Evolutionary conservation across 2,797 vertebrate species (phyloP).

Genomic region (Eospalax fontanierii): DNA sequence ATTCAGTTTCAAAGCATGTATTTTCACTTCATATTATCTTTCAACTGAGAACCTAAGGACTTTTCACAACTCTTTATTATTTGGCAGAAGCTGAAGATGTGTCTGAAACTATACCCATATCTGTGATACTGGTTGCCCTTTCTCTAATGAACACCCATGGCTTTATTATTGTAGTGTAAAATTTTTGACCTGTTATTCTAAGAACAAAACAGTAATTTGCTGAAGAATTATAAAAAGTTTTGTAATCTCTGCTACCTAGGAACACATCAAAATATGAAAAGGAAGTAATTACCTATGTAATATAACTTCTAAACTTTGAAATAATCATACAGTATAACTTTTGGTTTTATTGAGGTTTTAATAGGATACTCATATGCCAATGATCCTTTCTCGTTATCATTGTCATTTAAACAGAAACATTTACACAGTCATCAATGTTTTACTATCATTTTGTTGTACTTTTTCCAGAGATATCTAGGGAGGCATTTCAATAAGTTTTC

Average conservation of each 20-base stretch:
- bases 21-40: slow-evolving; percentile 26
- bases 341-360: background rate
- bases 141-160: slow-evolving; percentile 38
- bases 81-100: slow-evolving; percentile 51
- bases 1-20: slow-evolving; percentile 59
- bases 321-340: background rate
- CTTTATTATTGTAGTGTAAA: slow-evolving; percentile 35
- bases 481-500: background rate
- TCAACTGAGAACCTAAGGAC: slow-evolving; percentile 64
- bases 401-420: background rate
- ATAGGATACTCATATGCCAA: background rate
- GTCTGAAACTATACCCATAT: background rate
- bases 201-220: slow-evolving; percentile 67
- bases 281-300: background rate
- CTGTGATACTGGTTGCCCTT: background rate
- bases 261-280: background rate
- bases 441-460: background rate
- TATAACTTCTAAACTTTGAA: background rate
- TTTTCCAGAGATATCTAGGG: background rate
- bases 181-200: slow-evolving; percentile 64
- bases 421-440: background rate
- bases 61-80: slow-evolving; percentile 60
- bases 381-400: background rate
- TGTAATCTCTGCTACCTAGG: background rate
- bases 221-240: background rate